Percentiles rank a stretch among this genome's conserved stretches.
Conservation (phyloP, 1,140 invertebrate genomes). For the Papilio xuthus region DNA sequence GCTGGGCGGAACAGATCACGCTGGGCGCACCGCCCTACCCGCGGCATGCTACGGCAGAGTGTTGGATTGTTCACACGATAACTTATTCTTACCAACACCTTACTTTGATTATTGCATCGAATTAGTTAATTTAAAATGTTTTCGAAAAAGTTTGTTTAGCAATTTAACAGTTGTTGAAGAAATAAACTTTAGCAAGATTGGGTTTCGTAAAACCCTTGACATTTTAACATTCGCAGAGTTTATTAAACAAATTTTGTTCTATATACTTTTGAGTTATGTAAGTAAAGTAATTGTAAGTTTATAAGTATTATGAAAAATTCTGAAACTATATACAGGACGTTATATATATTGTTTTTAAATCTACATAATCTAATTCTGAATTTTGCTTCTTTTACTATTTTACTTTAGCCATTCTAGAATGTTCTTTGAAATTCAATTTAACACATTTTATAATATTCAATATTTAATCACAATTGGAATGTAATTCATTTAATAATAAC, state of each 20-base stretch:
- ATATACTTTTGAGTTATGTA: too few species aligned
- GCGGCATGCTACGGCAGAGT: not conserved
- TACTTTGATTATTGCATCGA: not conserved
- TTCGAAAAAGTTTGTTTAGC: too few species aligned
- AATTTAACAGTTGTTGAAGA: too few species aligned
- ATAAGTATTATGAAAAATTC: too few species aligned
- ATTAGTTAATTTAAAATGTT: not conserved
- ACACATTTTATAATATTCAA: slow-evolving; percentile 19
- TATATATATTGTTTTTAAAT: too few species aligned
- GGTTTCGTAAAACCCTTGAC: too few species aligned
- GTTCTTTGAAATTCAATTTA: not conserved
- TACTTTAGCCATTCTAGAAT: not conserved
- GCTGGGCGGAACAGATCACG: not conserved
- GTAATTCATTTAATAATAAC: slow-evolving; percentile 58
- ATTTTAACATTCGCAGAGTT: too few species aligned
- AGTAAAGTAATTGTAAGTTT: too few species aligned
- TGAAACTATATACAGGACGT: too few species aligned
- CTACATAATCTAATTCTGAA: not conserved
- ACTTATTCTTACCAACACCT: not conserved
- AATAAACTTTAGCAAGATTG: too few species aligned
- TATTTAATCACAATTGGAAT: slow-evolving; percentile 61
- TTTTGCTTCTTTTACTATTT: not conserved
- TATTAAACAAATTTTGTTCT: too few species aligned
- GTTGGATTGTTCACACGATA: not conserved
- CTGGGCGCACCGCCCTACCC: slow-evolving; percentile 7